Percentiles rank a stretch among this genome's conserved stretches.
Evolutionary conservation across 2,797 vertebrate species (phyloP).

Genomic region (Microcaecilia unicolor): DNA sequence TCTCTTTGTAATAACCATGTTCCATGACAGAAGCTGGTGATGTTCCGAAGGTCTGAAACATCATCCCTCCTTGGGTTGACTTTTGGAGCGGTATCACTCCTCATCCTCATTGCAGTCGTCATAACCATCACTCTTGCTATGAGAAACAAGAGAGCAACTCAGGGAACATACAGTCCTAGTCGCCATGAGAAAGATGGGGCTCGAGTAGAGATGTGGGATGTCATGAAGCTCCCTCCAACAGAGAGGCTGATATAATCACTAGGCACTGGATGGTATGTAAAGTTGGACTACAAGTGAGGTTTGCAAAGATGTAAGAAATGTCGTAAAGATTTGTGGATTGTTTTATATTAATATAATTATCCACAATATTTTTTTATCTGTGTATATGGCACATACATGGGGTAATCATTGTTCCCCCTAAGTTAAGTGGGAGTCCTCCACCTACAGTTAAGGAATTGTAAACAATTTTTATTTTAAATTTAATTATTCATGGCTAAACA

Average conservation of each 20-base stretch:
- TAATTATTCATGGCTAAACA: too few relatives aligned
- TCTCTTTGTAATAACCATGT: constrained; percentile 10
- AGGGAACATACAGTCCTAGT: constrained; percentile 49
- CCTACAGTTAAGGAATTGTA: too few relatives aligned
- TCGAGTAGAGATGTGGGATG: constrained; percentile 48
- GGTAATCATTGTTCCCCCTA: too few relatives aligned
- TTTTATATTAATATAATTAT: too few relatives aligned
- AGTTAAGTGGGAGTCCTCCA: too few relatives aligned
- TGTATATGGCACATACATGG: too few relatives aligned
- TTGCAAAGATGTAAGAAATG: too few relatives aligned
- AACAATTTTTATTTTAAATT: too few relatives aligned
- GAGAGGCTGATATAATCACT: constrained; percentile 48
- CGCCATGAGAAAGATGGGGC: constrained; percentile 49
- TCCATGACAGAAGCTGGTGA: constrained; percentile 33
- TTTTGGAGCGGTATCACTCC: constrained; percentile 31
- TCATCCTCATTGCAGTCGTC: constrained; percentile 21
- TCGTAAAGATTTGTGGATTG: too few relatives aligned
- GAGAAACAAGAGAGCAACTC: constrained; percentile 47
- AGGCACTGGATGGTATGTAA: too few relatives aligned
- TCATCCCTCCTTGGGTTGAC: constrained; percentile 35
- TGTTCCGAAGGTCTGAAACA: constrained; percentile 7
- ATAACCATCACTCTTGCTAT: constrained; percentile 15
- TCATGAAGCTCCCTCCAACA: constrained; percentile 45
- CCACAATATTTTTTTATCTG: too few relatives aligned
- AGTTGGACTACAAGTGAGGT: too few relatives aligned